Base-by-base conservation (phyloP, 2,113 vertebrate genomes). In the Euleptes europaea region DNA sequence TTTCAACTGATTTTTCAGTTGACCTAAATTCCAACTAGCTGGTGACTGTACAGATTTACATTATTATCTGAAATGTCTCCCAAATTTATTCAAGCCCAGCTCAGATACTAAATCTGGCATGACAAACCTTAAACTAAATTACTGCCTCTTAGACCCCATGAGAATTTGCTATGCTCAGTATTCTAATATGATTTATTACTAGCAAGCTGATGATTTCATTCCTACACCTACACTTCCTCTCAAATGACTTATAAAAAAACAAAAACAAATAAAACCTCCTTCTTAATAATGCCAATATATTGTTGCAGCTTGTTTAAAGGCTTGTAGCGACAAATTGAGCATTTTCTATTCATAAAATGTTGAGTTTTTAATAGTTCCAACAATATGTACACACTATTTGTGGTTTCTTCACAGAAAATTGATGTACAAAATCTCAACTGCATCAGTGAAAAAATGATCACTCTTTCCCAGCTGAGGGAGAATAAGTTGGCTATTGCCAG, bases 161-260 rank as follows among this genome's bases (percentile, higher is more conserved):
- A 76, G 26, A 28, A 12, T 10, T 49, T 75, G 81, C 54, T 6
- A 44, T 26, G 73, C 31, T 79, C 14, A 85, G 63, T 54, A 26
- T n/a, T 44, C 17, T 60, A 54, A 44, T 85, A 67, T 0, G 0
- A 3, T 76, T 85, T 86, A 60, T 67, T 90, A 33, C 69, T 79
- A 89, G 63, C 26, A 74, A 71, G 31, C 28, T 72, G 78, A 49
- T 21, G 2, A 12, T 80, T 15, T 84, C 86, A 38, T 31, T 88
- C 33, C 17, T 42, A n/a, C 13, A 35, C 42, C 10, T 82, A 26
- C 40, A 35, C 11, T 21, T 38, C 7, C 9, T 66, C 65, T 31
- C 40, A 33, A 77, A 70, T 40, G 42, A 74, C 54, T 4, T 57
- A 57, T 23, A 42, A 71, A 21, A 21, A 72, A 42, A 42, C 13